Base-by-base conservation (phyloP, 2,113 vertebrate genomes). In the Electrona antarctica region DNA sequence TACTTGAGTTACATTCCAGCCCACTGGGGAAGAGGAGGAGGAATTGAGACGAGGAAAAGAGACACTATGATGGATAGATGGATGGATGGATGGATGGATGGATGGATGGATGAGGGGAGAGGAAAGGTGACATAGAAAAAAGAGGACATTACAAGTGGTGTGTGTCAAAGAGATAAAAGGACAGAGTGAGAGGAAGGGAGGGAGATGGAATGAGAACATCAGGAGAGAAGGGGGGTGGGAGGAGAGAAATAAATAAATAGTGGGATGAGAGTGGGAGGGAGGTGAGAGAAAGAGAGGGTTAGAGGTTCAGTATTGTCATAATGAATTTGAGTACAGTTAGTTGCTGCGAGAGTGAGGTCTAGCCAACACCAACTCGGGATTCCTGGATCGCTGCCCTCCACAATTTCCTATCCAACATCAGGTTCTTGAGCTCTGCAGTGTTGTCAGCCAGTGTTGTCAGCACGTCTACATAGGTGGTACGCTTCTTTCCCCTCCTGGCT, bases 251-350 rank as follows among this genome's bases (percentile, higher is more conserved):
- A 67, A 46, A 21, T 48, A 67, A 47, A 72, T 45, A 14, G 64
- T 13, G 51, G 28, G 13, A 52, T 48, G 68, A 49, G 69, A 69
- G 13, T 4, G 28, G 7, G 14, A 54, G 69, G 69, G 54, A 51
- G 51, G 51, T 41, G n/a, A 65, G 77, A 66, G 21, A 61, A 60
- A 73, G 54, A 63, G 52, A 47, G 49, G 15, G 21, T 15, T 47
- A 21, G 57, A 57, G 48, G 9, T 41, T 4, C 33, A 41, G 33
- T 41, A 41, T 41, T 41, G 33, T 41, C 33, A 41, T 41, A 41
- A 41, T 41, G 33, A 41, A 41, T 41, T 21, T 21, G 21, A 21
- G 21, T 21, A 21, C 21, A 21, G 21, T 21, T 21, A 21, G 21
- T 21, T 21, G 21, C 1, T 21, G 21, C 21, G 21, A 21, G 21